Conservation (phyloP, 2,888 invertebrate genomes). For the Andrena camellia region DNA sequence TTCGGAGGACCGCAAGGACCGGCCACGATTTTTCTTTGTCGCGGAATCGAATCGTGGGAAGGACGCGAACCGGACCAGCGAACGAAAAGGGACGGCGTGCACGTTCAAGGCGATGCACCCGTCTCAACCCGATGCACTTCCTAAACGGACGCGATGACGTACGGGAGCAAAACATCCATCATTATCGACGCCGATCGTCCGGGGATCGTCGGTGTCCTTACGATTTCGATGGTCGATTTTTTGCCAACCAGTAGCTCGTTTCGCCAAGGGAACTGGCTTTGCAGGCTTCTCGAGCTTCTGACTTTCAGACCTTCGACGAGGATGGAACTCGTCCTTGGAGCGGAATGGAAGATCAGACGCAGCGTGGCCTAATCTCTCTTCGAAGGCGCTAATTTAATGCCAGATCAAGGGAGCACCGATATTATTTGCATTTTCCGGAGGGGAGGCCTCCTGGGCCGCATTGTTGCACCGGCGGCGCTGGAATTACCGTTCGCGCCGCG, state of each 20-base stretch:
- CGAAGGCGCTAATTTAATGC: conserved; percentile 12
- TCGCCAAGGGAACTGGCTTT: not conserved
- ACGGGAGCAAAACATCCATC: conserved; percentile 75
- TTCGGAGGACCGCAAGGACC: conserved; percentile 32
- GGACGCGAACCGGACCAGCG: conserved; percentile 50
- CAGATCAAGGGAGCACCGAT: not conserved
- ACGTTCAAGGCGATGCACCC: conserved; percentile 65
- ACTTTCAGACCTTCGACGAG: not conserved
- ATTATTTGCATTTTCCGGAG: conserved; percentile 10
- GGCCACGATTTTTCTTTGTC: conserved; percentile 23
- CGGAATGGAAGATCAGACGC: not conserved
- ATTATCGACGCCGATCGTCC: conserved; percentile 71
- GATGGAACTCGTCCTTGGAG: not conserved
- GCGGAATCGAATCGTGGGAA: conserved; percentile 60
- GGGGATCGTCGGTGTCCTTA: conserved; percentile 58
- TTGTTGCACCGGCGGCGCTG: conserved; percentile 33
- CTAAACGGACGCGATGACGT: conserved; percentile 70
- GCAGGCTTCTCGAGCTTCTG: not conserved
- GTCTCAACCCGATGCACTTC: conserved; percentile 37
- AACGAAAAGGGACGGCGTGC: conserved; percentile 22
- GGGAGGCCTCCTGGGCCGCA: not conserved
- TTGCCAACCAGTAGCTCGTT: conserved; percentile 43
- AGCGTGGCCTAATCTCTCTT: not conserved
- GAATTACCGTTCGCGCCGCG: conserved; percentile 18
- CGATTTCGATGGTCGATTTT: conserved; percentile 54